Conservation (phyloP, 2,113 vertebrate genomes). For the Budorcas taxicolor region DNA sequence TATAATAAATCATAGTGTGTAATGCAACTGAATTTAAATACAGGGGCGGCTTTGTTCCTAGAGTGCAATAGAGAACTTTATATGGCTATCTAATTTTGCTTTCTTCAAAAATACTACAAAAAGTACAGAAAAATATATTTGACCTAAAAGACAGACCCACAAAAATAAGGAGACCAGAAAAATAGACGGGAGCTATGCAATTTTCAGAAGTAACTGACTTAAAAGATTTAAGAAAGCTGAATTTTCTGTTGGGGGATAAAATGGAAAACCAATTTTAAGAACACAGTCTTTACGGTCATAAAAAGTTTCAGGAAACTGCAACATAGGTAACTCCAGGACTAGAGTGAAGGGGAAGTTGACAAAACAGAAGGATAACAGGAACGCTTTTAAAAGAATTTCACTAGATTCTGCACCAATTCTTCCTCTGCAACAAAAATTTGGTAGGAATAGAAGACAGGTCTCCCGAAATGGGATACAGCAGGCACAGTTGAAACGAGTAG, state of each 20-base stretch:
- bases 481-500: background rate
- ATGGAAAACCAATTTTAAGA: background rate
- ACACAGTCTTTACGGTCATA: background rate
- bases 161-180: background rate
- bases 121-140: background rate
- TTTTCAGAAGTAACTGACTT: background rate
- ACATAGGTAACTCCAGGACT: background rate
- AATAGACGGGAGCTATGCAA: background rate
- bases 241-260: background rate
- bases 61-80: background rate
- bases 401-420: background rate
- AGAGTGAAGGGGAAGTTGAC: background rate
- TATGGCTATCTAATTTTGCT: background rate
- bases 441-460: background rate
- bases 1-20: background rate
- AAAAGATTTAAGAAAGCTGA: background rate
- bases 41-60: background rate
- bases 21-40: background rate
- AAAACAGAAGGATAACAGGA: background rate
- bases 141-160: background rate
- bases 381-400: background rate
- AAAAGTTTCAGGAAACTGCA: background rate
- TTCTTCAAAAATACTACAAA: background rate
- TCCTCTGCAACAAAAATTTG: background rate
- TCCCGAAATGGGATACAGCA: background rate